These are phyloP conservation scores for Willowsia nigromaculata DNA, from an alignment of 2,888 invertebrate genomes.

Conservation along the genomic window DNA sequence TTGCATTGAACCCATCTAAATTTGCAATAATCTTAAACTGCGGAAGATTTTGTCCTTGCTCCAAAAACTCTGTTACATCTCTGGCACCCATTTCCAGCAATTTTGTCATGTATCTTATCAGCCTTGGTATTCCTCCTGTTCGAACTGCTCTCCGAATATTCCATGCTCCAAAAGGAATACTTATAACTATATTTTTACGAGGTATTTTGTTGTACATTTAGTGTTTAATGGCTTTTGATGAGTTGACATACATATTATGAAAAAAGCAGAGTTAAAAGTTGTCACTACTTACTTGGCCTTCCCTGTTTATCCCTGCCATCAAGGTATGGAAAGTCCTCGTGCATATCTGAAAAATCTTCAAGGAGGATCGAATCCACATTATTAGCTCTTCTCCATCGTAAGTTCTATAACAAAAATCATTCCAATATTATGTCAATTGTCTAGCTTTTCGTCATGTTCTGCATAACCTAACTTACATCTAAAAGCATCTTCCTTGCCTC, in stretches of 20 bases:
- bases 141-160: constrained; percentile 29
- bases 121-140: constrained; percentile 28
- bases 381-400: constrained; percentile 55
- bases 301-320: constrained; percentile 33
- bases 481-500: constrained; percentile 4
- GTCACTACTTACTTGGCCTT: constrained; percentile 26
- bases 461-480: constrained; percentile 9
- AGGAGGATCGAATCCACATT: constrained; percentile 21
- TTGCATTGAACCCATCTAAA: constrained; percentile 40
- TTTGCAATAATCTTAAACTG: constrained; percentile 31
- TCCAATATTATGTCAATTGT: neutral
- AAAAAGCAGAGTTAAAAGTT: neutral
- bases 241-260: too few relatives aligned
- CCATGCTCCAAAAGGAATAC: constrained; percentile 17
- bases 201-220: too few relatives aligned
- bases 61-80: neutral
- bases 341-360: constrained; percentile 53
- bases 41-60: constrained; percentile 43
- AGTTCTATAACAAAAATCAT: constrained; percentile 17
- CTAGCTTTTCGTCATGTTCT: neutral
- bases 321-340: constrained; percentile 34
- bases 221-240: too few relatives aligned
- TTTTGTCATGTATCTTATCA: constrained; percentile 24
- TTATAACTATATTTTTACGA: constrained; percentile 36
- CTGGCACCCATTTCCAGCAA: neutral